These are phyloP conservation scores for Sebastiscus tertius DNA, from an alignment of 2,797 vertebrate species.

Conservation along the genomic window DNA sequence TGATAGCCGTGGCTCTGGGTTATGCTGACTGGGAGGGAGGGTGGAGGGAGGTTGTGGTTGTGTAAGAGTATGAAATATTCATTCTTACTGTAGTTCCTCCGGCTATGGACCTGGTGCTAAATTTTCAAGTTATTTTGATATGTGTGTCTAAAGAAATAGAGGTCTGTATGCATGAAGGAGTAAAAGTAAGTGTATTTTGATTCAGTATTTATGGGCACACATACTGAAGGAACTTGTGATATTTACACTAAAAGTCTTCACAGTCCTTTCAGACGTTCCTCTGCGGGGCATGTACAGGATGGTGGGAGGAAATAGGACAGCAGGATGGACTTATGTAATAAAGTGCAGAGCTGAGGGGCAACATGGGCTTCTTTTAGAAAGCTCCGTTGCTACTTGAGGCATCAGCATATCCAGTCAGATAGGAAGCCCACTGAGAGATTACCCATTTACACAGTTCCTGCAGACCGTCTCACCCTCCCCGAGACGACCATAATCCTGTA, in stretches of 20 bases:
- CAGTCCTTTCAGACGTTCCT: neutral
- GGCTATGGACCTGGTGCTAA: neutral
- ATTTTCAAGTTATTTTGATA: neutral
- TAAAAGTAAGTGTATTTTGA: neutral
- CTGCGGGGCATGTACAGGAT: neutral
- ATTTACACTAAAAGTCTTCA: conserved; percentile 10
- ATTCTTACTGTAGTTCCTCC: conserved; percentile 20
- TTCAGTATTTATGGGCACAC: conserved; percentile 28
- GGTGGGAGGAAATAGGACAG: conserved; percentile 33
- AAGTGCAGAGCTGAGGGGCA: conserved; percentile 25
- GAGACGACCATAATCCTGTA: neutral
- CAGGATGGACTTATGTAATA: conserved; percentile 47
- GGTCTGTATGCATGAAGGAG: neutral
- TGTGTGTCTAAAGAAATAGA: neutral
- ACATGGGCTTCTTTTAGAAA: conserved; percentile 46
- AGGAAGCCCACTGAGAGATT: conserved; percentile 37
- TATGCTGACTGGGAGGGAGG: conserved; percentile 3
- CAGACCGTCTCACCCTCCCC: neutral
- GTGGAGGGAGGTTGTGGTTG: neutral
- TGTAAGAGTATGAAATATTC: conserved; percentile 65
- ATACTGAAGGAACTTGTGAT: neutral
- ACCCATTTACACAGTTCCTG: conserved; percentile 33
- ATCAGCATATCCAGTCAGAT: conserved; percentile 1
- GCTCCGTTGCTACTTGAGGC: conserved; percentile 29
- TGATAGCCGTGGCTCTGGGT: conserved; percentile 7